Conservation (phyloP, 2,888 invertebrate genomes). For the Apodemia duryi region DNA sequence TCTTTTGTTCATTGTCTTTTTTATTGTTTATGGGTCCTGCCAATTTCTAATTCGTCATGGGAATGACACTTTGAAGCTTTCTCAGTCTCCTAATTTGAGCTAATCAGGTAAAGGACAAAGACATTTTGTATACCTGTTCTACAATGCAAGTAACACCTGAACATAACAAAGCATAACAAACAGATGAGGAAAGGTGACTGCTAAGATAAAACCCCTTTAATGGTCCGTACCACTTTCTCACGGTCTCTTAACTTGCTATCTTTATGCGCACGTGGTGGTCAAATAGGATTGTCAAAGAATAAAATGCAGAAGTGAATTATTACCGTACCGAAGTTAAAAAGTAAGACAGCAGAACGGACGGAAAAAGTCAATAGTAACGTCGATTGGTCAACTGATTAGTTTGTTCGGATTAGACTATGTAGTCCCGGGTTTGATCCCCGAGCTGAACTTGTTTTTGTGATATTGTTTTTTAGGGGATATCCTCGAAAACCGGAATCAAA, state of each 20-base stretch:
- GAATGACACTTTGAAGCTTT: background rate
- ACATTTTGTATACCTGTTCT: background rate
- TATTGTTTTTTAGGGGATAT: no score
- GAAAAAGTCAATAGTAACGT: no score
- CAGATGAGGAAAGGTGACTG: conserved; percentile 5
- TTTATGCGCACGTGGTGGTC: conserved; percentile 12
- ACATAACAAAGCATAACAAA: conserved; percentile 3
- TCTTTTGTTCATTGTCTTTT: background rate
- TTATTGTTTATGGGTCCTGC: background rate
- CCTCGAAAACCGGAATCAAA: no score
- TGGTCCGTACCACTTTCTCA: conserved; percentile 10
- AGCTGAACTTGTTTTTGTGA: no score
- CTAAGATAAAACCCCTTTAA: conserved; percentile 4
- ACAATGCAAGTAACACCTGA: background rate
- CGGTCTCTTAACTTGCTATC: conserved; percentile 12
- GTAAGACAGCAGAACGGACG: no score
- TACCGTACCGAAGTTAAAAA: no score
- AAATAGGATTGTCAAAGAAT: conserved; percentile 6
- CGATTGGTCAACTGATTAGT: no score
- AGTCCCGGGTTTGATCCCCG: no score
- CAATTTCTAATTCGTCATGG: conserved; percentile 11
- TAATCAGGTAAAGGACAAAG: background rate
- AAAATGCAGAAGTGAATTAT: background rate
- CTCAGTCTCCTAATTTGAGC: background rate
- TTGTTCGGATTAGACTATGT: no score